phyloP scores from a whole-genome alignment of 2,797 vertebrate species.

The Eulemur rubriventer region DNA sequence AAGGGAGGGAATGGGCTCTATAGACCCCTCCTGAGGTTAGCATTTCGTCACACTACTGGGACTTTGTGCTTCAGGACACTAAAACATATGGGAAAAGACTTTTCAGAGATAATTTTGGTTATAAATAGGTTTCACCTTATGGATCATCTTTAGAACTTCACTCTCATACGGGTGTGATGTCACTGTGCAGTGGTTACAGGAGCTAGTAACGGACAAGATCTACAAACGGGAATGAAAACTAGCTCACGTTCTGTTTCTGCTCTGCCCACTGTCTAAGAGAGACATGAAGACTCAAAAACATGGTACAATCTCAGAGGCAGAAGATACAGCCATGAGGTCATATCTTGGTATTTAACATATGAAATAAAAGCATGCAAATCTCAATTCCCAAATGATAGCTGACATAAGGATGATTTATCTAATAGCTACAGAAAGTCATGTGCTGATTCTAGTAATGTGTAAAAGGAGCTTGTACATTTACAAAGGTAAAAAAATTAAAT shows the following conservation, averaged over 20 bases:
- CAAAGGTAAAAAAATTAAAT: slow-evolving; percentile 8
- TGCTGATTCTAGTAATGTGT: neutral
- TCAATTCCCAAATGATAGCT: neutral
- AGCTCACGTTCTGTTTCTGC: neutral
- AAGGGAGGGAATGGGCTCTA: neutral
- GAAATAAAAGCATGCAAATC: neutral
- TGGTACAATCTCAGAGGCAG: neutral
- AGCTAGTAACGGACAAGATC: fast-evolving
- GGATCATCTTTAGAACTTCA: neutral
- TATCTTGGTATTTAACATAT: neutral
- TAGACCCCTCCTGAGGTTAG: fast-evolving
- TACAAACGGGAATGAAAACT: neutral
- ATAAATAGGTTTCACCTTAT: neutral
- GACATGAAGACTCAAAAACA: neutral
- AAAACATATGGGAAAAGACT: neutral
- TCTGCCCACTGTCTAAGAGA: neutral
- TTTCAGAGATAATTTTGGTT: neutral
- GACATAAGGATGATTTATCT: neutral
- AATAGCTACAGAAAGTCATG: neutral
- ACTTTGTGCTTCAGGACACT: neutral
- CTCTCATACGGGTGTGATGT: neutral
- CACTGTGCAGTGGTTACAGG: neutral
- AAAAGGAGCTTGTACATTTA: neutral
- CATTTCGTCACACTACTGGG: too few relatives aligned
- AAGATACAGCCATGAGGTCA: neutral